These are phyloP conservation scores for Hirtodrosophila duncani DNA, from an alignment of 2,888 invertebrate species.

Conservation along the genomic window DNA sequence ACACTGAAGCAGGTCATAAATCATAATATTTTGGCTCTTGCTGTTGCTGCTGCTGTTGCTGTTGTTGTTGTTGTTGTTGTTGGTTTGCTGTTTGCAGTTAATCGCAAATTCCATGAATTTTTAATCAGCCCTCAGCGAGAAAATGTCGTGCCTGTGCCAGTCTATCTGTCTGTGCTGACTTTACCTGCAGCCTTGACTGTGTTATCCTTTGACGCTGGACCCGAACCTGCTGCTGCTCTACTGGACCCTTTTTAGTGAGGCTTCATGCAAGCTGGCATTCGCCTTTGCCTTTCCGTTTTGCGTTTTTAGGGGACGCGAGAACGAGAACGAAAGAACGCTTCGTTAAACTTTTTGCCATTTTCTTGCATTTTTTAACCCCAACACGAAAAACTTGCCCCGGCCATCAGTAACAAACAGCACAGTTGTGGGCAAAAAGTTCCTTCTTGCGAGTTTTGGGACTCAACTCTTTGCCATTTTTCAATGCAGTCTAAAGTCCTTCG, in stretches of 20 bases:
- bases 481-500: constrained; percentile 28
- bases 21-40: constrained; percentile 24
- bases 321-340: too few relatives aligned
- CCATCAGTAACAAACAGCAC: constrained; percentile 12
- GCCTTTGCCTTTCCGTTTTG: too few relatives aligned
- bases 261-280: constrained; percentile 55
- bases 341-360: constrained; percentile 59
- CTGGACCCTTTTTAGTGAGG: constrained; percentile 32
- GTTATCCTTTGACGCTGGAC: constrained; percentile 58
- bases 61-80: constrained; percentile 5
- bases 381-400: constrained; percentile 30
- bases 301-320: too few relatives aligned
- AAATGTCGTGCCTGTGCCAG: not conserved
- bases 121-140: constrained; percentile 38
- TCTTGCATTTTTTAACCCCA: constrained; percentile 54
- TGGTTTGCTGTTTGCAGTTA: constrained; percentile 43
- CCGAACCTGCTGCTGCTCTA: constrained; percentile 30
- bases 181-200: constrained; percentile 24
- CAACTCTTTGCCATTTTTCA: constrained; percentile 47
- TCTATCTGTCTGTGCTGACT: too few relatives aligned
- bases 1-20: constrained; percentile 35
- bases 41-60: constrained; percentile 5
- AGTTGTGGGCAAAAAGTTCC: constrained; percentile 26
- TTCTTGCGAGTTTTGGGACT: constrained; percentile 14
- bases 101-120: constrained; percentile 64